These are phyloP conservation scores for Lutjanus erythropterus DNA, from an alignment of 2,113 vertebrate genomes.

Conservation along the genomic window DNA sequence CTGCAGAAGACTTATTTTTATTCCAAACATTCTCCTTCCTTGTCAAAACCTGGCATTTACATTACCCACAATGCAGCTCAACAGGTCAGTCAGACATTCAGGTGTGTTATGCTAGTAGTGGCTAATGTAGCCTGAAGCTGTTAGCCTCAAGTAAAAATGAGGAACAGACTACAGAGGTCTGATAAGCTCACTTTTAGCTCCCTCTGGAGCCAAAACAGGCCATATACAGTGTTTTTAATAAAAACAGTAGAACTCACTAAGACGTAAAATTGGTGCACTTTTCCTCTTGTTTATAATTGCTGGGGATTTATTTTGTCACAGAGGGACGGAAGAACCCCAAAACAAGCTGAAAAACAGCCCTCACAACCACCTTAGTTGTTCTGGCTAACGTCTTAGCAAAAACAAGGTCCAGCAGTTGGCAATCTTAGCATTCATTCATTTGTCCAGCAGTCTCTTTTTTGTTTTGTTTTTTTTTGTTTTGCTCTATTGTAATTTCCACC, in stretches of 20 bases:
- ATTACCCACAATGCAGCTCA: not conserved
- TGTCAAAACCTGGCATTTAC: not conserved
- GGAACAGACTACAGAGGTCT: not conserved
- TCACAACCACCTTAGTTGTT: not conserved
- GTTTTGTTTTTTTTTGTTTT: too few species aligned
- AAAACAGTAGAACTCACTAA: too few species aligned
- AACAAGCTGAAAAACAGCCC: not conserved
- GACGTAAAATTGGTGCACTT: too few species aligned
- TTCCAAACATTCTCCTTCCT: not conserved
- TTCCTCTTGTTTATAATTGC: not conserved
- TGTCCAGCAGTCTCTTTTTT: too few species aligned
- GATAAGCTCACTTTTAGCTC: not conserved
- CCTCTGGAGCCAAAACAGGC: not conserved
- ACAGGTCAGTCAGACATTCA: not conserved
- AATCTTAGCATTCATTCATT: too few species aligned
- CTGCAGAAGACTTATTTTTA: too few species aligned
- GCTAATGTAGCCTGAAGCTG: not conserved
- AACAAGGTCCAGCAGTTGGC: too few species aligned
- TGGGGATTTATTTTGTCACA: not conserved
- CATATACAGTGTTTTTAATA: too few species aligned
- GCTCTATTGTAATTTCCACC: not conserved
- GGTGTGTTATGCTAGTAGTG: not conserved
- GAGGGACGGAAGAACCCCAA: not conserved
- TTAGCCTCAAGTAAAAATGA: not conserved
- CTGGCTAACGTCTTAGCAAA: not conserved